These are phyloP conservation scores for Coleophora flavipennella DNA, from an alignment of 2,888 invertebrate genomes.

Conservation along the genomic window DNA sequence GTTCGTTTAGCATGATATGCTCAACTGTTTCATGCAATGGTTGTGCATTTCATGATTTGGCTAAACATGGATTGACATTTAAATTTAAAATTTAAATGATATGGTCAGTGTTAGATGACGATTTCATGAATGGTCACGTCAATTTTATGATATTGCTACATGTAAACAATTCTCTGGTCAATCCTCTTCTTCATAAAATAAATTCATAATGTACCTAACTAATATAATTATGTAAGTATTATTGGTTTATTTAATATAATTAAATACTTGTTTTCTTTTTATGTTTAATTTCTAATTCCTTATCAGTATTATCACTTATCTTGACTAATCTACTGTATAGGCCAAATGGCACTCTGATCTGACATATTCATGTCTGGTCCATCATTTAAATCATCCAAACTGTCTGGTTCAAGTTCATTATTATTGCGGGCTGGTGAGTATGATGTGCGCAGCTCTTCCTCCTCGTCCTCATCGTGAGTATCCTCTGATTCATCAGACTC, in stretches of 20 bases:
- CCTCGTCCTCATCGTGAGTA: conserved; percentile 73
- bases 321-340: conserved; percentile 22
- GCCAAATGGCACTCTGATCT: conserved; percentile 51
- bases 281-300: neutral
- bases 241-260: neutral
- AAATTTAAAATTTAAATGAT: no score
- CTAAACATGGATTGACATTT: no score
- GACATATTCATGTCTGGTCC: conserved; percentile 43
- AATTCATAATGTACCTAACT: neutral
- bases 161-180: neutral
- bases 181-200: neutral
- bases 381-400: conserved; percentile 52
- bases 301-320: neutral
- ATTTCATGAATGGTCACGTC: no score
- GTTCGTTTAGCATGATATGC: no score
- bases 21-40: no score
- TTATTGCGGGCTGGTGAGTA: conserved; percentile 58
- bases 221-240: neutral
- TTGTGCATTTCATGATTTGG: no score
- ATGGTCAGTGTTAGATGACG: no score
- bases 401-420: conserved; percentile 55
- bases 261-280: neutral
- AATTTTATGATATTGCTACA: no score
- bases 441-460: conserved; percentile 60
- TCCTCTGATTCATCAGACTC: conserved; percentile 73